These are phyloP conservation scores for Drosophila pseudoananassae DNA, from an alignment of 1,140 invertebrate species.

Conservation along the genomic window DNA sequence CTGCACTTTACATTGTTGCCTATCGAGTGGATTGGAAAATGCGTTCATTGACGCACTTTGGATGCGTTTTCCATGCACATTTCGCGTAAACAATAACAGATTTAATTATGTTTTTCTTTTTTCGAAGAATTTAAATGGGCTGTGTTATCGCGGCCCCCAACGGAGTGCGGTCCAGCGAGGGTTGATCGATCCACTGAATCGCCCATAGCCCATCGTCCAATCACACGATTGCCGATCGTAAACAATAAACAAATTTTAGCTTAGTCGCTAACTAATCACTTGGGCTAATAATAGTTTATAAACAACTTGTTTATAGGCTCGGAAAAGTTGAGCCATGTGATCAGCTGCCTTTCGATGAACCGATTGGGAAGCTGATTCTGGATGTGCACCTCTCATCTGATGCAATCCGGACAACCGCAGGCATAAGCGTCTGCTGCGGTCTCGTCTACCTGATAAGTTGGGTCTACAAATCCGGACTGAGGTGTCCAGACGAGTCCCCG, in stretches of 20 bases:
- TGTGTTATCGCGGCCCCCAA: constrained; percentile 63
- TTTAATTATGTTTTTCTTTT: constrained; percentile 66
- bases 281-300: constrained; percentile 46
- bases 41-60: constrained; percentile 75
- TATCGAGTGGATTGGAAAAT: constrained; percentile 58
- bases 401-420: constrained; percentile 59
- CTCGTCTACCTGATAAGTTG: constrained; percentile 52
- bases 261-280: constrained; percentile 46
- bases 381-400: constrained; percentile 53
- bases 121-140: constrained; percentile 47
- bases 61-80: constrained; percentile 44
- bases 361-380: constrained; percentile 20
- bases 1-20: constrained; percentile 23
- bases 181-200: constrained; percentile 40
- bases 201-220: constrained; percentile 10
- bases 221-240: constrained; percentile 39
- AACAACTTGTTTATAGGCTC: constrained; percentile 50
- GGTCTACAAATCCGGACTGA: constrained; percentile 19
- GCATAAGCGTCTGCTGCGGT: constrained; percentile 56
- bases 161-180: constrained; percentile 40
- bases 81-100: constrained; percentile 76
- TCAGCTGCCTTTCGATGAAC: constrained; percentile 28
- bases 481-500: constrained; percentile 34
- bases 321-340: constrained; percentile 23
- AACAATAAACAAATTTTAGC: constrained; percentile 52